A percentile compares a stretch with the other conserved stretches of the same genome.
Conservation (phyloP, 2,888 invertebrate genomes). For the Tenthredo livida region DNA sequence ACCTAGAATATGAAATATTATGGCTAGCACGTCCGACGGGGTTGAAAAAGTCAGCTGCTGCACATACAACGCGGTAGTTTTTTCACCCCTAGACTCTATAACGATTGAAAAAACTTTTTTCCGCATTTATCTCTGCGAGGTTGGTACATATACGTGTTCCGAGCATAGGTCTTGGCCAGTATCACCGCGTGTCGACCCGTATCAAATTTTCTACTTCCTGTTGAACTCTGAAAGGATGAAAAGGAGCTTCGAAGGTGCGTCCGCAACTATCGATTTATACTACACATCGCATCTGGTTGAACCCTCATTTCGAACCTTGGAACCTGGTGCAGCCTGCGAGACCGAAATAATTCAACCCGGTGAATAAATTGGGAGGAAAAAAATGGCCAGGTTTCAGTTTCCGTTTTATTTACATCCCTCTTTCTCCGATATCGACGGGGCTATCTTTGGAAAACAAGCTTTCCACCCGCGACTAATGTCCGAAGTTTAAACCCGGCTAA, state of each 20-base stretch:
- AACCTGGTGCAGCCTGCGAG: not conserved
- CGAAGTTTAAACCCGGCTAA: not conserved
- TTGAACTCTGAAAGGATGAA: not conserved
- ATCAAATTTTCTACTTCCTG: not conserved
- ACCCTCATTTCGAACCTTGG: slow-evolving; percentile 5
- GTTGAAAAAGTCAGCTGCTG: too few species aligned
- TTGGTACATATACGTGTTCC: not conserved
- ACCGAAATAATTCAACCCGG: not conserved
- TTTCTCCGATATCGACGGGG: not conserved
- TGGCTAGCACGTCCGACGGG: too few species aligned
- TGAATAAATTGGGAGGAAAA: not conserved
- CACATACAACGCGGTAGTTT: too few species aligned
- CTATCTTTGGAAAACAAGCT: not conserved
- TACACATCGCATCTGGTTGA: not conserved
- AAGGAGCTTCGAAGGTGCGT: not conserved
- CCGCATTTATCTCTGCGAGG: not conserved
- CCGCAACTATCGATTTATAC: slow-evolving; percentile 12
- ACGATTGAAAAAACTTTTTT: not conserved
- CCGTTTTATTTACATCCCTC: not conserved
- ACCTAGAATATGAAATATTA: too few species aligned
- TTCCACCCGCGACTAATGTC: not conserved
- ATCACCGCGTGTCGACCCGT: slow-evolving; percentile 8
- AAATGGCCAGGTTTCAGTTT: not conserved
- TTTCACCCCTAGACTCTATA: not conserved
- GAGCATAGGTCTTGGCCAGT: not conserved